These are phyloP conservation scores for Miniopterus natalensis DNA, from an alignment of 2,113 vertebrate species.

Conservation along the genomic window DNA sequence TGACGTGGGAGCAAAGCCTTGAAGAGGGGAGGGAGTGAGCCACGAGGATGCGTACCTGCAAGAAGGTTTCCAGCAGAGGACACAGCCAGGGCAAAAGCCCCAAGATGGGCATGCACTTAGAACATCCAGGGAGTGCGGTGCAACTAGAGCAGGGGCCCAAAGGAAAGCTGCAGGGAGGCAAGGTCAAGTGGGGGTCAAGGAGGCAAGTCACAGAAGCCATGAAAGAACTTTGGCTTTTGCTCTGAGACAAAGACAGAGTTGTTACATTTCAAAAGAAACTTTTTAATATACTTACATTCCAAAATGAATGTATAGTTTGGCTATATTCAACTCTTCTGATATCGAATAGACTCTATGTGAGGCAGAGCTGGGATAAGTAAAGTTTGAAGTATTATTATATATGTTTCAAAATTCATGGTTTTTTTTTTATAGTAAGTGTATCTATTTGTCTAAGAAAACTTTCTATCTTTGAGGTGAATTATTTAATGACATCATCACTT, in stretches of 20 bases:
- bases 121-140: neutral
- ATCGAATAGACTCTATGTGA: neutral
- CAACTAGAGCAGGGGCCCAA: neutral
- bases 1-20: neutral
- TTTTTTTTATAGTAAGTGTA: neutral
- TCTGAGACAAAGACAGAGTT: neutral
- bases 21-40: neutral
- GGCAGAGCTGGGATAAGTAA: neutral
- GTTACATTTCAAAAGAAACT: neutral
- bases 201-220: too few species aligned
- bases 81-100: neutral
- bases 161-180: neutral
- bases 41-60: neutral
- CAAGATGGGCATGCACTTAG: too few species aligned
- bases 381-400: neutral
- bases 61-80: neutral
- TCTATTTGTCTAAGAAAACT: conserved; percentile 17
- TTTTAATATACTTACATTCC: neutral
- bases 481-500: neutral
- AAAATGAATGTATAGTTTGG: neutral
- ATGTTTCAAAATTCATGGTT: neutral
- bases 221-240: neutral
- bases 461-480: neutral
- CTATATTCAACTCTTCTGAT: neutral
- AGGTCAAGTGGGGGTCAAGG: neutral